A percentile compares a stretch with the other conserved stretches of the same genome.
Conservation (phyloP, 2,797 vertebrate species). For the Gymnocypris eckloni region DNA sequence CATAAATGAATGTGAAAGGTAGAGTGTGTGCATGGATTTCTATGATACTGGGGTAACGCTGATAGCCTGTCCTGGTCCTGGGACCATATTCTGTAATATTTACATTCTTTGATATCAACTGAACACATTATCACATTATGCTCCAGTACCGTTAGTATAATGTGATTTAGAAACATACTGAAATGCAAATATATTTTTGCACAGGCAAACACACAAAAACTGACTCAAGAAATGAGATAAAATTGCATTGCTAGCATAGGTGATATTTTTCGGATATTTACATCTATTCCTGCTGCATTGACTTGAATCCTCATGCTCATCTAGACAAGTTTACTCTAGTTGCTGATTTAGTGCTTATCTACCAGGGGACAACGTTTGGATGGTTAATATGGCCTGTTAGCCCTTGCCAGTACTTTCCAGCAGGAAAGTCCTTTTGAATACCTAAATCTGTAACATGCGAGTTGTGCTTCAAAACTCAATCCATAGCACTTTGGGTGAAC, state of each 20-base stretch:
- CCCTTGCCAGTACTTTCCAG: neutral
- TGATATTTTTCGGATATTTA: neutral
- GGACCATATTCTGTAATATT: slow-evolving; percentile 28
- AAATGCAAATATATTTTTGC: slow-evolving; percentile 16
- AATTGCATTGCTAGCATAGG: slow-evolving; percentile 7
- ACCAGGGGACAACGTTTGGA: neutral
- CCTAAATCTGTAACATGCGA: neutral
- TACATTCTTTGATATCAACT: slow-evolving; percentile 52
- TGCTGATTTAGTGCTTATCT: neutral
- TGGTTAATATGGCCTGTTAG: neutral
- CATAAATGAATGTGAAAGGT: slow-evolving; percentile 9
- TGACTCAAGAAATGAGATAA: neutral
- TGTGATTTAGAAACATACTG: slow-evolving; percentile 25
- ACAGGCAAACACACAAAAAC: slow-evolving; percentile 21
- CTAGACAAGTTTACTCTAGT: neutral
- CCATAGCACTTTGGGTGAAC: slow-evolving; percentile 5
- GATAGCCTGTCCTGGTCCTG: slow-evolving; percentile 25
- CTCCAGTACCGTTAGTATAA: slow-evolving; percentile 16
- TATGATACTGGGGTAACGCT: neutral
- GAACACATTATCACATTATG: slow-evolving; percentile 31
- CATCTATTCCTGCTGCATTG: neutral
- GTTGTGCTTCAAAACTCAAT: neutral
- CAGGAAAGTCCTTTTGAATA: neutral
- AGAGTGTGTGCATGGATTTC: slow-evolving; percentile 2
- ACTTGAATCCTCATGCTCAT: neutral